Evolutionary conservation across 2,888 invertebrate genomes (phyloP), one percentile per base, ranked within the genome.

Genomic region (Mesochorus sp.): DNA sequence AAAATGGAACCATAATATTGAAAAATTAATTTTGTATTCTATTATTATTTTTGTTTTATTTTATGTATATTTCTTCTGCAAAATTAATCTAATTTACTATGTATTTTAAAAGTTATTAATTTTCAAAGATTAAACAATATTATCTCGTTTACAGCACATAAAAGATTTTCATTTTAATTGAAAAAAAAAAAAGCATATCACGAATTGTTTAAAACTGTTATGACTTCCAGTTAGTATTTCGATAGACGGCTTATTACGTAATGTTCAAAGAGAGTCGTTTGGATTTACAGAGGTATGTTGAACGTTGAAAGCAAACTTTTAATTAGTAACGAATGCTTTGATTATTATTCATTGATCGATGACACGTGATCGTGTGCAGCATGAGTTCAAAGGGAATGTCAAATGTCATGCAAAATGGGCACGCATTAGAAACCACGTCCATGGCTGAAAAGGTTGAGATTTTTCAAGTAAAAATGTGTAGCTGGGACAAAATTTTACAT

Each of bases 231-330:
- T 8, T 47, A 19, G 24, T 37, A 26, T 14, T 12, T 14, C 12
- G 19, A 14, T 21, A 21, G n/a, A 34, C 8, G 21, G n/a, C 17
- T 10, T 5, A 21, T 37, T 3, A 6, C 31, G 31, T 47, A 8
- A 2, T 31, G 21, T 28, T 8, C 10, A 49, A 14, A n/a, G 14
- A 55, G 19, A 61, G 47, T 51, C 37, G 17, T 19, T n/a, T 26
- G 6, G 28, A 14, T 12, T 66, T 14, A 34, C 21, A 47, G 17
- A 53, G 44, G n/a, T 34, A 37, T 19, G 39, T 77, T 42, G 31
- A 49, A 68, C 57, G 55, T 49, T 57, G 37, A 62, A 64, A 67
- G 26, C 8, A 67, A 39, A 17, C 55, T 73, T 70, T 73, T 44
- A 57, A 73, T 73, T 34, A 57, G 57, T 42, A 57, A 70, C 68